Percentiles rank a stretch among this genome's conserved stretches.
Evolutionary conservation across 2,797 vertebrate species (phyloP).

Genomic region (Podargus strigoides): DNA sequence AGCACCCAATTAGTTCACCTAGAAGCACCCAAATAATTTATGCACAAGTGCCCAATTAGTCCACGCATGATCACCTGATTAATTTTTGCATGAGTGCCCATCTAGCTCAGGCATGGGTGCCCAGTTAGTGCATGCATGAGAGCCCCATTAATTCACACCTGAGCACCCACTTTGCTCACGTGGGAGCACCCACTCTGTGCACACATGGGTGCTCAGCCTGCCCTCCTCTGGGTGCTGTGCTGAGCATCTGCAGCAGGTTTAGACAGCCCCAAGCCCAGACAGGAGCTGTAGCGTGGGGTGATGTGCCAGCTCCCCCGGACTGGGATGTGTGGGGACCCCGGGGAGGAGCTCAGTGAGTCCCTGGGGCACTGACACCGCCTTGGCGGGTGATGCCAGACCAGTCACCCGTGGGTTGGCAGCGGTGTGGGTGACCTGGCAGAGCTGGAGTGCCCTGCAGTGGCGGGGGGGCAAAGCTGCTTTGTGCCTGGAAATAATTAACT

Average conservation of each 20-base stretch:
- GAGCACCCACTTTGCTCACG: not conserved
- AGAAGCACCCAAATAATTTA: not conserved
- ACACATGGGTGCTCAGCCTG: fast-evolving
- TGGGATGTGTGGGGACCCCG: fast-evolving
- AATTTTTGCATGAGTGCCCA: not conserved
- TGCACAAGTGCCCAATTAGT: not conserved
- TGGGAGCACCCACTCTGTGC: not conserved
- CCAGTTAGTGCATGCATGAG: not conserved
- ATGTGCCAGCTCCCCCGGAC: fast-evolving
- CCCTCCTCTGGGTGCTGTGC: fast-evolving
- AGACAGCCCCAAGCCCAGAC: not conserved
- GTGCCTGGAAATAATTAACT: slow-evolving; percentile 39
- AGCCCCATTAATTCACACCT: not conserved
- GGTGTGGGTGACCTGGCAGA: not conserved
- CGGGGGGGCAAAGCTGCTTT: not conserved
- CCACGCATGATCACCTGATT: fast-evolving
- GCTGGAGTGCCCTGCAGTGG: not conserved
- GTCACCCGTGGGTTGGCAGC: not conserved
- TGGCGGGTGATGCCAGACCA: not conserved
- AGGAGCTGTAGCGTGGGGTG: fast-evolving
- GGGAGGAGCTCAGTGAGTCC: not conserved
- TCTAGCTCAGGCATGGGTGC: not conserved
- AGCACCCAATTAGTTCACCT: not conserved
- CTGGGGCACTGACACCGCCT: too few species aligned
- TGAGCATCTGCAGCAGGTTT: not conserved